Percentiles rank a stretch among this genome's conserved stretches.
Conservation (phyloP, 2,797 vertebrate species). For the Sebastes elongatus region DNA sequence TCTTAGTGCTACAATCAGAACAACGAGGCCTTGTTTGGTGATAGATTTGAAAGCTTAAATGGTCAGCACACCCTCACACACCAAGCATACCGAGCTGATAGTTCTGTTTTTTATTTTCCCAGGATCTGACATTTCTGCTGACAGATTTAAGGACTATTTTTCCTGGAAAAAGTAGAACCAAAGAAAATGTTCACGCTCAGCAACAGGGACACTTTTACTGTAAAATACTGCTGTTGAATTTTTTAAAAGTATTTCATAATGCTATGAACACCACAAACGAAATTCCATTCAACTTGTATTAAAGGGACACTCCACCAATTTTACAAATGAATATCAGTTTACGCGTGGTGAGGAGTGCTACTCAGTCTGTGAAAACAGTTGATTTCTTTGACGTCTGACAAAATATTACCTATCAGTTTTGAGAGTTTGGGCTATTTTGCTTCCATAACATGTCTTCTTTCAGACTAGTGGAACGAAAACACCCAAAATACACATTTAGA, state of each 20-base stretch:
- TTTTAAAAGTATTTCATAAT: background rate
- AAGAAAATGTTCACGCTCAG: background rate
- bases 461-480: too few species aligned
- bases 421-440: background rate
- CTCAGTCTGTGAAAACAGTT: background rate
- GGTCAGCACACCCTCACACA: background rate
- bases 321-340: background rate
- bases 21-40: background rate
- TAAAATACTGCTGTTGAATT: background rate
- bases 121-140: background rate
- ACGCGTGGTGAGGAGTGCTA: background rate
- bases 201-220: background rate
- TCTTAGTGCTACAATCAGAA: background rate
- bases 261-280: background rate
- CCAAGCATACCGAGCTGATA: background rate
- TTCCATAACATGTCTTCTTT: too few species aligned
- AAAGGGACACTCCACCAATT: too few species aligned
- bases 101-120: background rate
- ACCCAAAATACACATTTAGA: too few species aligned
- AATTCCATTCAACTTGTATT: too few species aligned
- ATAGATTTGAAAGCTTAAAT: background rate
- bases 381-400: background rate
- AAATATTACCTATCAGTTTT: background rate
- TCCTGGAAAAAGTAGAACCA: background rate
- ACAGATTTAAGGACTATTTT: background rate